Evolutionary conservation across 1,140 invertebrate genomes (phyloP), one percentile per base, ranked within the genome.

Genomic region (Pantala flavescens): DNA sequence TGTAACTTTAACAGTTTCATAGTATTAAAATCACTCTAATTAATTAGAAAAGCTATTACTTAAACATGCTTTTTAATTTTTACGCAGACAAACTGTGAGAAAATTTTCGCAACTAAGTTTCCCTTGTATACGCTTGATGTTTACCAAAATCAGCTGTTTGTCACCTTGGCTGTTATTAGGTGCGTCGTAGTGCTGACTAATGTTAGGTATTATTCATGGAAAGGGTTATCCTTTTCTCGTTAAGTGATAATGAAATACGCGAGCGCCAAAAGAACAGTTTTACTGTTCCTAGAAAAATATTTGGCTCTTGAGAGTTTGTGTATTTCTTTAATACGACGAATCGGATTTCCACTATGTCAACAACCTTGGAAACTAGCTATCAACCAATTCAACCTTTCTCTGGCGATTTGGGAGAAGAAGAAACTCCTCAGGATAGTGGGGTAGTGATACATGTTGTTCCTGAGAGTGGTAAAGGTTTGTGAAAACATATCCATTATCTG

Each of bases 391-490:
- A 78, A 2, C 83, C 86, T 63, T 84, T 85, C 28, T 79, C 78
- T 63, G 23, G 77, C 12, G 81, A 82, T 24, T 79, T 82, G 23
- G 81, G 83, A 74, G 82, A 84, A 49, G 85, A 85, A 76, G 86
- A 86, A 76, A 85, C 85, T 16, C 86, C 86, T 3, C 84, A 84
- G 55, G 87, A 87, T 75, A 84, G 83, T 71, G 87, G 85, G 63
- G 84, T 89, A 21, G 88, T 90, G 82, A 88, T 90, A 55, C 89
- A 90, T 78, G 86, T 89, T 23, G 89, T 90, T 23, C 89, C 89
- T 23, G 89, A 90, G 77, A 86, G 84, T 76, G 86, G 84, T 72
- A 88, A 87, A 81, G 79, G 83, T 84, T 79, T 74, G 75, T 76
- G 24, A 73, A 74, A 73, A 78, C 24, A 72, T 73, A 24, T 5